These are phyloP conservation scores for Brachionus calyciflorus DNA, from an alignment of 1,140 invertebrate genomes.

Conservation along the genomic window DNA sequence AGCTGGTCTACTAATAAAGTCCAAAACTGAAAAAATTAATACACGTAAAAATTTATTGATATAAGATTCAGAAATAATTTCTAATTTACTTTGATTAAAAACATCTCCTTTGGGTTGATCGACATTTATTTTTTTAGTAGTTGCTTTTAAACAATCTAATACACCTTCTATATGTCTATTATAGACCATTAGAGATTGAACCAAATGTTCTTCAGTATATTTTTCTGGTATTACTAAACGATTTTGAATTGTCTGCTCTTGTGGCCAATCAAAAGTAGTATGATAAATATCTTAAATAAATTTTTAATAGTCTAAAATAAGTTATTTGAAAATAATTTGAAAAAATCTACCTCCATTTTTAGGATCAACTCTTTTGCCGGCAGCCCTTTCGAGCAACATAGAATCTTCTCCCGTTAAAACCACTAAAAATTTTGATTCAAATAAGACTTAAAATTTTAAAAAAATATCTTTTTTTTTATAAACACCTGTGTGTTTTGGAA, in stretches of 20 bases:
- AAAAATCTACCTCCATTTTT: constrained; percentile 55
- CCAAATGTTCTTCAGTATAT: constrained; percentile 55
- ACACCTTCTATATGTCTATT: constrained; percentile 56
- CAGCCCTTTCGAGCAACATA: constrained; percentile 59
- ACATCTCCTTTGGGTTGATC: constrained; percentile 61
- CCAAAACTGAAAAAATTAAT: constrained; percentile 11
- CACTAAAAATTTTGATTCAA: constrained; percentile 51
- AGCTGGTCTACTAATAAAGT: constrained; percentile 47
- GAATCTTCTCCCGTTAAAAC: constrained; percentile 57
- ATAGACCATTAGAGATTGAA: constrained; percentile 53
- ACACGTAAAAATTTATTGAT: background rate
- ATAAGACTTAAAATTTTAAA: background rate
- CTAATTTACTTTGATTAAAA: constrained; percentile 56
- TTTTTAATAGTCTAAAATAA: background rate
- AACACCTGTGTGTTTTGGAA: constrained; percentile 59
- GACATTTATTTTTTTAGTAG: constrained; percentile 57
- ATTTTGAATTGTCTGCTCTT: constrained; percentile 52
- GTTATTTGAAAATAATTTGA: background rate
- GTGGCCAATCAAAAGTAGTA: constrained; percentile 59
- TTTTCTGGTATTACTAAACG: constrained; percentile 54
- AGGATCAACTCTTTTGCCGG: constrained; percentile 58
- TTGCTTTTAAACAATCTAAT: constrained; percentile 52
- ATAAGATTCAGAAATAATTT: background rate
- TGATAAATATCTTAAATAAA: constrained; percentile 58
- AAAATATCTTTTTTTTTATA: constrained; percentile 26